Base-by-base conservation (phyloP, 2,113 vertebrate species). In the Struthidea cinerea region DNA sequence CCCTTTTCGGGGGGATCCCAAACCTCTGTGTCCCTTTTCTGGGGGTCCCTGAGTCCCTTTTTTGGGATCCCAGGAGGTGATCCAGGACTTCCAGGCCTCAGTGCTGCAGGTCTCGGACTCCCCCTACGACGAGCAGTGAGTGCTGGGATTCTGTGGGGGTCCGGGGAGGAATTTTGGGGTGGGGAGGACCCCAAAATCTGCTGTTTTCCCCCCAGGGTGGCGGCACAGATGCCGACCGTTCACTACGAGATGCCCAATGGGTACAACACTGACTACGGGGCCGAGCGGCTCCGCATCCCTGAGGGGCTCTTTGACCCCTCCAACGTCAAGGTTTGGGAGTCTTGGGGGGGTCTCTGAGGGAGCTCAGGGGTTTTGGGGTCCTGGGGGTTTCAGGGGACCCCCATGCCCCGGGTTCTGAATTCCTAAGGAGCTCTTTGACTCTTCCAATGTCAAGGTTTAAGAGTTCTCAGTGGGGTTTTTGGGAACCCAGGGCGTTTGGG, bases 131-230 rank as follows among this genome's bases (percentile, higher is more conserved):
- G 83, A 85, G 60, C 83, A 85, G 83, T 85, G 83, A 75, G 83
- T 9, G 23, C n/a, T 0, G 3, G 30, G 39, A 8, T 9, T 23
- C 20, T 7, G 14, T 21, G 33, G 17, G 47, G 8, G 9, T 4
- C 1, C 1, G 2, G 18, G 14, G 5, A 30, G 12, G 16, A 3
- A 11, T n/a, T 46, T 26, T 6, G 46, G 65, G 37, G 11, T 2
- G 7, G 6, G 56, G 10, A 6, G 11, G 7, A 11, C n/a, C 39
- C 49, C 28, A 5, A 33, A 37, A 18, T 9, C 33, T 0, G 3
- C 37, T 2, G 3, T 16, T 14, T 2, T 3, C 9, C 23, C 41
- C n/a, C 28, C 82, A 85, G 82, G n/a, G 82, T 85, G 60, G 82
- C 70, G 10, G 82, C 82, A 3, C 83, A 85, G 70, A 85, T 85